phyloP scores from a whole-genome alignment of 2,113 vertebrate genomes.

The Oplegnathus fasciatus region DNA sequence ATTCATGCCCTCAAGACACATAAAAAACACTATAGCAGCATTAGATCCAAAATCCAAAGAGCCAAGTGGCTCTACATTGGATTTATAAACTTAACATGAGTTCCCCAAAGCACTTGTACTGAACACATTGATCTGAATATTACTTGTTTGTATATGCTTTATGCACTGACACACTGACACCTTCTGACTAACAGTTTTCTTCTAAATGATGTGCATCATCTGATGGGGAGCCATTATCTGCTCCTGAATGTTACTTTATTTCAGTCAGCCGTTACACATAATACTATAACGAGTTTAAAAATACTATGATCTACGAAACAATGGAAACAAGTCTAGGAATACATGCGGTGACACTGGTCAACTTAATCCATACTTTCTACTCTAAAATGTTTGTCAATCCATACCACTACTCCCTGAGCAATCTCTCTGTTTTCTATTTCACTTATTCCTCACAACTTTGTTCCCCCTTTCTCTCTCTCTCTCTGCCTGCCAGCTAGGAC shows the following conservation, averaged over 20 bases:
- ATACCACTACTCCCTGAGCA: conserved; percentile 9
- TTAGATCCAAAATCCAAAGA: not conserved
- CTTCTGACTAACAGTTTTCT: not conserved
- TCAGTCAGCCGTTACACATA: not conserved
- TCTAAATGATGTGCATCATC: not conserved
- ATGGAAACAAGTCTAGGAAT: not conserved
- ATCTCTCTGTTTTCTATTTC: conserved; percentile 57
- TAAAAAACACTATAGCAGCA: not conserved
- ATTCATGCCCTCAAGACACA: not conserved
- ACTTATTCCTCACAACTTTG: conserved; percentile 49
- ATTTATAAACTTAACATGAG: not conserved
- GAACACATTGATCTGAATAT: not conserved
- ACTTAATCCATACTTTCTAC: conserved; percentile 11
- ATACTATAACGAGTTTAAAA: not conserved
- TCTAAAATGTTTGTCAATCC: conserved; percentile 23
- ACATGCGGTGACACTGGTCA: not conserved
- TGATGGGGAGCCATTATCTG: not conserved
- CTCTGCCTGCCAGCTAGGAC: conserved; percentile 67
- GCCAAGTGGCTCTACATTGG: not conserved
- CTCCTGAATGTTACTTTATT: not conserved
- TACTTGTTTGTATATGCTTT: not conserved
- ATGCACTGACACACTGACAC: not conserved
- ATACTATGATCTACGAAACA: not conserved
- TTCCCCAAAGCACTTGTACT: not conserved
- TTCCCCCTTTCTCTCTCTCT: conserved; percentile 36